Evolutionary conservation across 2,797 vertebrate genomes (phyloP), one percentile per base, ranked within the genome.

Genomic region (Xyrichtys novacula): DNA sequence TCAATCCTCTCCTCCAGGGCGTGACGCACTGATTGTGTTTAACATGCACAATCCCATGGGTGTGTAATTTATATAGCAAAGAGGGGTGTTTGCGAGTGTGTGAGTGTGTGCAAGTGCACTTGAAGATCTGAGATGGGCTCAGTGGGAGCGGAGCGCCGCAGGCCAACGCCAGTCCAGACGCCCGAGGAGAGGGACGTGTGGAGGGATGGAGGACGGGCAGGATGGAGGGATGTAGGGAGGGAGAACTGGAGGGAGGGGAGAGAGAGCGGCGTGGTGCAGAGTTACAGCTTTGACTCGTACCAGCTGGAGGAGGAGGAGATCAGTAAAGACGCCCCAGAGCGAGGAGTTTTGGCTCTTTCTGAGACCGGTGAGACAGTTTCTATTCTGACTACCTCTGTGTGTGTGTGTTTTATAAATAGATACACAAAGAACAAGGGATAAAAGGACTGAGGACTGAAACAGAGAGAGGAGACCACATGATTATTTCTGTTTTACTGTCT

Each of bases 281-380:
- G 97, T 93, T 98, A 96, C 91, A 96, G 96, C 90, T 97, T 98
- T 1, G 95, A 98, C 87, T 95, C 96, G 40, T 96, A 96, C 91
- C 97, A 96, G 88, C 93, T 96, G 89, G 97, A 98, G 80, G 97
- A 96, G 78, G 95, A 95, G 6, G 95, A 95, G 70, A 91, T 94
- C 53, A 75, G 85, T 2, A 95, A 94, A 84, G 93, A 93, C 1
- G 90, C 90, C 64, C 95, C 93, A 6, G 93, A 95, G 91, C 94
- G 95, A 89, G 95, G 94, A 0, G 74, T 96, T 26, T 94, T 96
- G 44, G 92, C 95, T 59, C 92, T 96, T 86, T 94, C 95, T 23
- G 96, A 97, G 78, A 90, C 96, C 0, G 95, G 98, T 98, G 85
- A 96, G 92, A 44, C 28, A 43, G 38, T 61, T 50, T 74, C 29